These are phyloP conservation scores for Rhysida immarginata DNA, from an alignment of 1,140 invertebrate species.

Conservation along the genomic window DNA sequence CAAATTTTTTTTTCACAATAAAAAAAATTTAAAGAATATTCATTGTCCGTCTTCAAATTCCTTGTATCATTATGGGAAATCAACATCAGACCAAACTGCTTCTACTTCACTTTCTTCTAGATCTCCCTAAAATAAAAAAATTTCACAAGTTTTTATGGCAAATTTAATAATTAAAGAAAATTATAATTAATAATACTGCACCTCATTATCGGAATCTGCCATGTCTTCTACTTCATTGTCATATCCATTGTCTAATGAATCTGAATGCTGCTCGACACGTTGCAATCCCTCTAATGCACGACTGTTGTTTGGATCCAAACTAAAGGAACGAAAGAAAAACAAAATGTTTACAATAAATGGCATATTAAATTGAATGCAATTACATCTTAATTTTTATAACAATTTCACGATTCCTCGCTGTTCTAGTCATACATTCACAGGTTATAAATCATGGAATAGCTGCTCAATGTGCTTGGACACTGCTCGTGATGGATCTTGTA, in stretches of 20 bases:
- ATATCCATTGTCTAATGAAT: slow-evolving; percentile 38
- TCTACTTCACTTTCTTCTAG: slow-evolving; percentile 43
- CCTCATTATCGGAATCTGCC: slow-evolving; percentile 33
- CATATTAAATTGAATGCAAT: too few relatives aligned
- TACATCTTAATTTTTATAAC: too few relatives aligned
- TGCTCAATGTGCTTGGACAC: too few relatives aligned
- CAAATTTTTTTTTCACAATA: too few relatives aligned
- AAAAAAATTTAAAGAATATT: too few relatives aligned
- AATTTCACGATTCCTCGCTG: too few relatives aligned
- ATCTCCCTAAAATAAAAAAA: slow-evolving; percentile 24
- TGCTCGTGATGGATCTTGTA: too few relatives aligned
- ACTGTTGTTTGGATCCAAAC: slow-evolving; percentile 49
- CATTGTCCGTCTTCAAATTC: too few relatives aligned
- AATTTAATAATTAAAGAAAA: neutral
- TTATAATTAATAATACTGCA: slow-evolving; percentile 8
- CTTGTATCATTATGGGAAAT: slow-evolving; percentile 25
- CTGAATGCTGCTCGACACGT: slow-evolving; percentile 43
- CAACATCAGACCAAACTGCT: slow-evolving; percentile 43
- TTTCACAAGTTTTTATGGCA: neutral
- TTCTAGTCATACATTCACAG: too few relatives aligned
- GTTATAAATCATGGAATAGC: too few relatives aligned
- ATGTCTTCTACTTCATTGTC: slow-evolving; percentile 38
- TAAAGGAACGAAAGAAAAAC: too few relatives aligned
- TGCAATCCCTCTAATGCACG: slow-evolving; percentile 52
- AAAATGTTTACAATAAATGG: too few relatives aligned